Evolutionary conservation across 1,140 invertebrate genomes (phyloP), one percentile per base, ranked within the genome.

Genomic region (Sycophila sp.): DNA sequence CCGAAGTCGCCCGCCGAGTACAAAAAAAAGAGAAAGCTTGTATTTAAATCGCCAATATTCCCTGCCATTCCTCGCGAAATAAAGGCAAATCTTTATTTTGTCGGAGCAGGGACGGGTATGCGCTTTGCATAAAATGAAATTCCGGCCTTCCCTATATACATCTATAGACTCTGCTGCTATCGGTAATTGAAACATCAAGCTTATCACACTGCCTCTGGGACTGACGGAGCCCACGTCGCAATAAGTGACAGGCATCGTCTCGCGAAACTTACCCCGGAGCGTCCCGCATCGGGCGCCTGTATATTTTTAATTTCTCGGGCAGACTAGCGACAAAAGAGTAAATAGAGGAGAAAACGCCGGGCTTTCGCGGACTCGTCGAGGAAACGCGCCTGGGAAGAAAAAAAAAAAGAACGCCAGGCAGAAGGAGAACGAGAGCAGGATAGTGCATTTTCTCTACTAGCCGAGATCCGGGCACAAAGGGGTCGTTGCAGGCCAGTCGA

Each of bases 401-500:
- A 51, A 51, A 63, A 62, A 19, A 47, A 15, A 45, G 24, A 10
- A 17, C 3, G 4, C 0, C 17, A 11, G 38, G 32, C 34, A 36
- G 40, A 34, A 17, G 15, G n/a, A 26, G 47, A 11, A 47, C 4
- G 30, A 49, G 15, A 36, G 19, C n/a, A n/a, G n/a, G n/a, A n/a
- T n/a, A n/a, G n/a, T n/a, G n/a, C 22, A 22, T 15, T 51, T 64
- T 64, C 17, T 64, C 30, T 22, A 6, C 42, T 64, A n/a, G 45
- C 24, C 47, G 47, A 22, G 45, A 40, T 66, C 38, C 64, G 10
- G 19, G 40, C 24, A 68, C 65, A 68, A 68, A 68, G 42, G 40
- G 19, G 8, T 68, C 30, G 55, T 56, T 55, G 17, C 34, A 56
- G 22, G 17, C 24, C 17, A 6, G 45, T 19, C 26, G 3, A n/a